Base-by-base conservation (phyloP, 2,797 vertebrate species). In the Danio jaintianensis region DNA sequence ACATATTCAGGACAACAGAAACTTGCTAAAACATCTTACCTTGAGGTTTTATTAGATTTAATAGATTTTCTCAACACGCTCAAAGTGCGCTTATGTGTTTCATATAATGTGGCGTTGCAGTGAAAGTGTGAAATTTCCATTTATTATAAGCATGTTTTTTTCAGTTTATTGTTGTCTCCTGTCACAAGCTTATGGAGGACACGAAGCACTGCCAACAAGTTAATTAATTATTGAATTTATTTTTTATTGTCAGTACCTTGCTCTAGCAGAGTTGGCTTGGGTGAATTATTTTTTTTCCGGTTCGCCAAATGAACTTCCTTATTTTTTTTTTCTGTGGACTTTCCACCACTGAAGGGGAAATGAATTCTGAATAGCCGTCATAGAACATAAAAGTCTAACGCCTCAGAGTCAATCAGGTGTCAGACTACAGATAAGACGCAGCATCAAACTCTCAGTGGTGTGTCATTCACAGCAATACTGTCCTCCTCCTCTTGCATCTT, bases 351-450 rank as follows among this genome's bases (percentile, higher is more conserved):
- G 29, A 36, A 58, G 70, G 64, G 59, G 76, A 81, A 81, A 82
- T 61, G 2, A 58, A 78, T 84, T 79, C 62, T 84, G 83, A 83
- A 83, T 81, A 78, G 71, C 38, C 63, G 47, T 73, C 75, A 58
- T 58, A 38, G 66, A 47, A 80, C 71, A 81, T 70, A 72, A 69
- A 55, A 82, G 73, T 76, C 63, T 63, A 73, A 82, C 59, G 52
- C 66, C 80, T 75, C 80, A 58, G 58, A 85, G 78, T 87, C 86
- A 83, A 81, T 86, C 86, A 86, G 83, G 85, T 86, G 85, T 81
- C 80, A 87, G 73, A 59, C 58, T 83, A 73, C 53, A 84, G 80
- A 86, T 86, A 82, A 86, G 75, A 83, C 50, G 18, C 45, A 48
- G 58, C 78, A 68, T 59, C 70, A 70, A 73, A 80, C 74, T 83